Evolutionary conservation across 64 coral and sea anemone species (phyloP).

Genomic region (Stylophora pistillata): DNA sequence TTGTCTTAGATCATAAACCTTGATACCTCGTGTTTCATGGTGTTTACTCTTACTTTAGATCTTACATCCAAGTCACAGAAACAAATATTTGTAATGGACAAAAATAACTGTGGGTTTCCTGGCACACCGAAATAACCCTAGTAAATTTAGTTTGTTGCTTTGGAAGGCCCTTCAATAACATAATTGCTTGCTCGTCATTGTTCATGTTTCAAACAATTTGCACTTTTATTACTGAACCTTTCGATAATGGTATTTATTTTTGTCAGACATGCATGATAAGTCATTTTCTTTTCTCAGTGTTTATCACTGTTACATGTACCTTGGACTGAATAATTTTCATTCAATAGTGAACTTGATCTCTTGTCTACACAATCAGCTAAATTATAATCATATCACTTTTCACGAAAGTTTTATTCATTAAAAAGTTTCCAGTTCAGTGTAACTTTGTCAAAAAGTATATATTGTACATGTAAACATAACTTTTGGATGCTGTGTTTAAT

Average conservation of each 20-base stretch:
- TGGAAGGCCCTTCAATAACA: neutral
- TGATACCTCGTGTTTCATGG: slow-evolving; percentile 8
- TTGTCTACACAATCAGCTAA: neutral
- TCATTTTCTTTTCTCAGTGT: slow-evolving; percentile 9
- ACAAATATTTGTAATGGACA: slow-evolving; percentile 41
- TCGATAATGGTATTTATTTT: slow-evolving; percentile 7
- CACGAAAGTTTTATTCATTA: neutral
- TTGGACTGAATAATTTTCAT: neutral
- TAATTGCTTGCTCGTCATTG: neutral
- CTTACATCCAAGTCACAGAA: neutral
- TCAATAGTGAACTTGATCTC: neutral
- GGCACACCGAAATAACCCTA: neutral
- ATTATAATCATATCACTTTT: neutral
- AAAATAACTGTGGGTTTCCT: slow-evolving; percentile 17
- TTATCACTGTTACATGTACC: neutral
- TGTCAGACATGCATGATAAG: neutral
- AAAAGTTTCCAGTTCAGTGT: neutral
- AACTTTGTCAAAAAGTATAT: neutral
- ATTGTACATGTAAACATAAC: no score
- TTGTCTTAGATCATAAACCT: neutral
- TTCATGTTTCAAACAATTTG: neutral
- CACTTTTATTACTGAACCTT: neutral
- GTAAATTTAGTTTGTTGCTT: neutral
- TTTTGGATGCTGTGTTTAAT: neutral
- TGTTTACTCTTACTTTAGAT: slow-evolving; percentile 29